A percentile compares a stretch with the other conserved stretches of the same genome.
phyloP scores from a whole-genome alignment of 2,888 invertebrate species.

The Zootermopsis nevadensis region DNA sequence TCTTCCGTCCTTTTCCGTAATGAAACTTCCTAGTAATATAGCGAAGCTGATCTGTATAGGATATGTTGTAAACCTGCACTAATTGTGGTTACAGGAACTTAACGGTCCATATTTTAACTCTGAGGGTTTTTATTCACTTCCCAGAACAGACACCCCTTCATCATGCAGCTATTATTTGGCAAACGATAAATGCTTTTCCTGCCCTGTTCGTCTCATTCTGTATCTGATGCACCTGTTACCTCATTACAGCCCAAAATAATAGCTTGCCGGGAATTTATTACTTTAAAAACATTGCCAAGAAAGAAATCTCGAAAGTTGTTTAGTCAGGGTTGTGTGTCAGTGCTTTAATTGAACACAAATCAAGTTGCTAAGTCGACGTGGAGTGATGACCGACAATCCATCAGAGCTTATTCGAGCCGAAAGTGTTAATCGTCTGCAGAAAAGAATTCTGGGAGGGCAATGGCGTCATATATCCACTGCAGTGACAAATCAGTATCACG shows the following conservation, averaged over 20 bases:
- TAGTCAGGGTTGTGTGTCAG: conserved; percentile 29
- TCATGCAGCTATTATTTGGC: conserved; percentile 36
- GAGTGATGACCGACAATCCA: conserved; percentile 27
- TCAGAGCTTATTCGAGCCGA: conserved; percentile 18
- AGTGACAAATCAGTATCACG: neutral
- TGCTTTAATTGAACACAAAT: conserved; percentile 51
- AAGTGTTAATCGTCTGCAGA: conserved; percentile 30
- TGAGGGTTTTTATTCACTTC: conserved; percentile 21
- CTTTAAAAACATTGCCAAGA: conserved; percentile 47
- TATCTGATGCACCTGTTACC: conserved; percentile 49
- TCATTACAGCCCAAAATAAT: conserved; percentile 52
- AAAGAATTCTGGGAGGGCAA: conserved; percentile 11
- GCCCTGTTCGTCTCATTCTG: neutral
- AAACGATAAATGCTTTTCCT: conserved; percentile 31
- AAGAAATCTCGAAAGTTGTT: conserved; percentile 41
- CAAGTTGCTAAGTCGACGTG: conserved; percentile 17
- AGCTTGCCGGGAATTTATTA: conserved; percentile 51
- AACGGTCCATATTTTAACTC: conserved; percentile 29
- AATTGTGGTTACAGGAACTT: conserved; percentile 24
- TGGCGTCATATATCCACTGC: neutral
- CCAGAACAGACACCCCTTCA: conserved; percentile 27
- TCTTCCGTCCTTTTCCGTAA: too few relatives aligned
- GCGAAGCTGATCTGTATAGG: neutral
- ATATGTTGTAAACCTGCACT: neutral
- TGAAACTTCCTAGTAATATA: too few relatives aligned